These are phyloP conservation scores for Diglossa cyanea DNA, from an alignment of 2,797 vertebrate genomes.

Conservation along the genomic window DNA sequence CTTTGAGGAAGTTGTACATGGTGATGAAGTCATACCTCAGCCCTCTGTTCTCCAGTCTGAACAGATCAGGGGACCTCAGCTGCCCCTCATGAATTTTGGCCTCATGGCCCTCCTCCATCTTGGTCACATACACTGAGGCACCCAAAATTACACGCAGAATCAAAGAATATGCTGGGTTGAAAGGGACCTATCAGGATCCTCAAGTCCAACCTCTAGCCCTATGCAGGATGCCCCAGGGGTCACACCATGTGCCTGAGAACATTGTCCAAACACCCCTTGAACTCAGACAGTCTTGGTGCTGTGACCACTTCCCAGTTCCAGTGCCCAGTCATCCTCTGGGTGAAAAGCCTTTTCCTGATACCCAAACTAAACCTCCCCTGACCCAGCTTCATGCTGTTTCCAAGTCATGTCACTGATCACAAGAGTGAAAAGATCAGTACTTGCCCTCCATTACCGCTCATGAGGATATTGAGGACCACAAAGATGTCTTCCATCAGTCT, in stretches of 20 bases:
- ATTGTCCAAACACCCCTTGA: neutral
- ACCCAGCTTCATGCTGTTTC: neutral
- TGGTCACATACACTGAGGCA: neutral
- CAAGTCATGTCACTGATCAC: rapidly evolving
- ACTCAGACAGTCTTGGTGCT: neutral
- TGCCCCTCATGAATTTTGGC: neutral
- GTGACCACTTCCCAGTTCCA: neutral
- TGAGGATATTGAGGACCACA: neutral
- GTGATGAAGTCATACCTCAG: neutral
- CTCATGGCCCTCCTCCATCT: rapidly evolving
- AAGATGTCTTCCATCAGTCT: neutral
- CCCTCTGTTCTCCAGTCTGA: neutral
- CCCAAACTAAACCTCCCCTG: neutral
- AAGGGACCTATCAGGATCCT: neutral
- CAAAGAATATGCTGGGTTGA: neutral
- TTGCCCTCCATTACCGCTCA: rapidly evolving
- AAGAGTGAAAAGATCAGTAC: neutral
- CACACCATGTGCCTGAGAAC: neutral
- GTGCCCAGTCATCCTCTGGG: neutral
- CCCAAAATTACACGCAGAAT: neutral
- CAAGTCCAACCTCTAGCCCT: too few species aligned
- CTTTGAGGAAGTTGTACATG: neutral
- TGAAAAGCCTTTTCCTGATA: neutral
- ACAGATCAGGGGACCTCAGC: neutral
- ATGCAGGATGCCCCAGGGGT: neutral